These are phyloP conservation scores for Ceratothoa steindachneri DNA, from an alignment of 2,888 invertebrate species.

Conservation along the genomic window DNA sequence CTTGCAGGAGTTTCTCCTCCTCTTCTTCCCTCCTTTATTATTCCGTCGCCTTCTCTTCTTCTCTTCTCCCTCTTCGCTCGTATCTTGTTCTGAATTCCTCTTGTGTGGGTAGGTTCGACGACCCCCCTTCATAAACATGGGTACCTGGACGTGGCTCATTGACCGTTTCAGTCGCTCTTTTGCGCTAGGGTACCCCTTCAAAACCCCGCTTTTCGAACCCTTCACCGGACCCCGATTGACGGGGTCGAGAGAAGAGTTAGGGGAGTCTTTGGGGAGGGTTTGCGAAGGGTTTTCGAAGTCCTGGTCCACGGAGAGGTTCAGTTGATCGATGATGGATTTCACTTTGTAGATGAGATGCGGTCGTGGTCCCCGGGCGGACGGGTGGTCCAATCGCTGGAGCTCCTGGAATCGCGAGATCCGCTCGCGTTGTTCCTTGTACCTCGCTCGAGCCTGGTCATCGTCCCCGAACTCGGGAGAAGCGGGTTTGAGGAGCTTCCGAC, in stretches of 20 bases:
- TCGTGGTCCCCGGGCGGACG: not conserved
- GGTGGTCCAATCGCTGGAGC: not conserved
- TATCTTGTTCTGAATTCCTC: not conserved
- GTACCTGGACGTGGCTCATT: not conserved
- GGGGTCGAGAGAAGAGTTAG: not conserved
- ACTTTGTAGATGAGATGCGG: constrained; percentile 41
- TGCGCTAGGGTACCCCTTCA: not conserved
- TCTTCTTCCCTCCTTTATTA: not conserved
- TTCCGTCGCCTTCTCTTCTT: constrained; percentile 7
- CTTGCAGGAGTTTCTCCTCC: not conserved
- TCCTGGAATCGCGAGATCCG: not conserved
- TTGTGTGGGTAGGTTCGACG: constrained; percentile 9
- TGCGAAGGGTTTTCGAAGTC: constrained; percentile 21
- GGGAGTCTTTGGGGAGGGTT: not conserved
- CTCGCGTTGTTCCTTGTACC: not conserved
- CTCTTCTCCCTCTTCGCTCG: not conserved
- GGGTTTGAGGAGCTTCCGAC: not conserved
- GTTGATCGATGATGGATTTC: constrained; percentile 22
- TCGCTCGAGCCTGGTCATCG: not conserved
- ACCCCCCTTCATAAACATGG: not conserved
- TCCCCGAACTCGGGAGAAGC: not conserved
- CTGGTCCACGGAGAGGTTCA: constrained; percentile 37
- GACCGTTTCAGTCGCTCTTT: not conserved
- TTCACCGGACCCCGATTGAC: not conserved
- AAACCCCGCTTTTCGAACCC: not conserved